These are phyloP conservation scores for Limnephilus marmoratus DNA, from an alignment of 2,888 invertebrate genomes.

Conservation along the genomic window DNA sequence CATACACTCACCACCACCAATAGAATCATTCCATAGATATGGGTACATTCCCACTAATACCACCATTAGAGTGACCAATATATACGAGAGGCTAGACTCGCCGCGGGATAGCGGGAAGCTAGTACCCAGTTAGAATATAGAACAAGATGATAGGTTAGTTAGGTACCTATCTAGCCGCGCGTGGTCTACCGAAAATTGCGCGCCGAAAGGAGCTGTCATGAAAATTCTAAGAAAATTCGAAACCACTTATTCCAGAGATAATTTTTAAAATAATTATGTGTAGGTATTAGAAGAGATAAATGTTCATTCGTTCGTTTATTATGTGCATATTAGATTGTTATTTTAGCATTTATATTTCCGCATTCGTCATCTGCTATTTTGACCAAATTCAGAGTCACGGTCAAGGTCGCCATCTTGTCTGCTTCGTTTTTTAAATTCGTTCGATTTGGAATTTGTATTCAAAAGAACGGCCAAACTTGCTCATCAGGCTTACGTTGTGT, in stretches of 20 bases:
- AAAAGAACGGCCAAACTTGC: neutral
- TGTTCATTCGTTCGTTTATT: neutral
- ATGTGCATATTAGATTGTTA: neutral
- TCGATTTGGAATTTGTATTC: slow-evolving; percentile 31
- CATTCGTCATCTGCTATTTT: neutral
- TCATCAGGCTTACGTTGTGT: too few relatives aligned
- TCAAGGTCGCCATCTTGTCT: slow-evolving; percentile 40
- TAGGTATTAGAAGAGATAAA: neutral
- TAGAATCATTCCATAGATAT: neutral
- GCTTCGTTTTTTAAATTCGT: slow-evolving; percentile 14
- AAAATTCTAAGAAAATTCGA: neutral
- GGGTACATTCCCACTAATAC: neutral
- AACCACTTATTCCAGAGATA: neutral
- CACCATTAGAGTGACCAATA: neutral
- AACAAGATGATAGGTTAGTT: slow-evolving; percentile 2
- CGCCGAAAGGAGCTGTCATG: neutral
- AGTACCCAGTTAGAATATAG: neutral
- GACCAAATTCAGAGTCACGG: slow-evolving; percentile 15
- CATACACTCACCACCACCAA: neutral
- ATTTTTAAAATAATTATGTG: neutral
- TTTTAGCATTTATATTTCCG: slow-evolving; percentile 21
- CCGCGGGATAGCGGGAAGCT: slow-evolving; percentile 37
- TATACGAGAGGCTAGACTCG: slow-evolving; percentile 23
- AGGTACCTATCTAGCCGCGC: slow-evolving; percentile 15
- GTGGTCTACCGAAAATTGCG: neutral